These are phyloP conservation scores for Ondatra zibethicus DNA, from an alignment of 2,113 vertebrate species.

Conservation along the genomic window DNA sequence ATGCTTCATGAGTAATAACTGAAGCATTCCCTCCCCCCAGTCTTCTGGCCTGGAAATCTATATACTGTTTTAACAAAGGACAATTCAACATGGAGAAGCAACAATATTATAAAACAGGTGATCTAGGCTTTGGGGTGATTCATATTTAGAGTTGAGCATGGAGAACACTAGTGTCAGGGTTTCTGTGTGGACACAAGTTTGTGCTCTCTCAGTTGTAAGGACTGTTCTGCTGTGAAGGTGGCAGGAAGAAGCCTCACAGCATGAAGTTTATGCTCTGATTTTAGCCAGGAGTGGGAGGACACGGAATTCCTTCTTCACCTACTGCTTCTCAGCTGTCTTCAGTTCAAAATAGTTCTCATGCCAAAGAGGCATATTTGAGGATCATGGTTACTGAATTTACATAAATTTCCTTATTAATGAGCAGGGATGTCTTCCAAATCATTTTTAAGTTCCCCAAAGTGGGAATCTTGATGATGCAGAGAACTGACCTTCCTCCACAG, in stretches of 20 bases:
- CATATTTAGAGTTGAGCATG: background rate
- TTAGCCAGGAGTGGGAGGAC: background rate
- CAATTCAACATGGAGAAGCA: background rate
- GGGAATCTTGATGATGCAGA: background rate
- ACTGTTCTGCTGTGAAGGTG: background rate
- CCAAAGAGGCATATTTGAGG: background rate
- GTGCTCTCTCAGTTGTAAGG: background rate
- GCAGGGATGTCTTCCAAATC: background rate
- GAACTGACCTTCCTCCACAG: background rate
- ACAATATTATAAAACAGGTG: background rate
- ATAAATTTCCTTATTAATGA: background rate
- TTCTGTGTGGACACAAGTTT: background rate
- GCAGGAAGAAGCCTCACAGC: background rate
- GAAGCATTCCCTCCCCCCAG: background rate
- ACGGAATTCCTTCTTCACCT: background rate
- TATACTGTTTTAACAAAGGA: background rate
- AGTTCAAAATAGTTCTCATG: background rate
- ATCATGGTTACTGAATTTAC: background rate
- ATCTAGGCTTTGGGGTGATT: background rate
- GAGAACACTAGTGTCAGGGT: background rate
- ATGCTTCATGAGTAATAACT: background rate
- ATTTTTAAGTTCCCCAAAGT: background rate
- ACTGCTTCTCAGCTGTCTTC: background rate
- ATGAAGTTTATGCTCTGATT: background rate
- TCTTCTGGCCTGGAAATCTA: background rate